These are phyloP conservation scores for Sebastes variabilis DNA, from an alignment of 2,797 vertebrate genomes.

Conservation along the genomic window DNA sequence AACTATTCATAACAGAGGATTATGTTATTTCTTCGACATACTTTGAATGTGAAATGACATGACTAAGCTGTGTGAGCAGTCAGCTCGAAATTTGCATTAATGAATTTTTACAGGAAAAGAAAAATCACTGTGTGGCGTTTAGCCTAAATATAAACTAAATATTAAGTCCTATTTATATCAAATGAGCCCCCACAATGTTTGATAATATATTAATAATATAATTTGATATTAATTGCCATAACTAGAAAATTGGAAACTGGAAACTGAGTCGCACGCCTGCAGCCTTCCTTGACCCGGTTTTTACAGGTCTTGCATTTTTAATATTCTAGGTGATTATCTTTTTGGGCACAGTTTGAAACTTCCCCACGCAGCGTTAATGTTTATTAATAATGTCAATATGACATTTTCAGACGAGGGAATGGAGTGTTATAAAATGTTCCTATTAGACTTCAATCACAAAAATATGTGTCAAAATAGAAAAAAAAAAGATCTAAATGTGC, in stretches of 20 bases:
- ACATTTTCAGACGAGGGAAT: background rate
- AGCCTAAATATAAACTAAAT: too few species aligned
- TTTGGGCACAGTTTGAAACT: background rate
- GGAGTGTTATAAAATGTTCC: background rate
- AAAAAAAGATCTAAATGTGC: background rate
- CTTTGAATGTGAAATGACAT: conserved; percentile 77
- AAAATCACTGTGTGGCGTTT: background rate
- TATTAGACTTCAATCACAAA: background rate
- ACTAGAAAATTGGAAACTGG: too few species aligned
- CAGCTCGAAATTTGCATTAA: background rate
- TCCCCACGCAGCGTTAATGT: background rate
- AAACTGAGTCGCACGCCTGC: background rate
- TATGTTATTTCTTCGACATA: conserved; percentile 30
- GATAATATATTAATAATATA: too few species aligned
- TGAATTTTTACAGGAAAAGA: background rate
- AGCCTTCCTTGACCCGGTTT: background rate
- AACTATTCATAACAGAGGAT: background rate
- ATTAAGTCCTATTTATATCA: background rate
- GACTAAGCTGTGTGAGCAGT: conserved; percentile 3
- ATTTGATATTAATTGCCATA: background rate
- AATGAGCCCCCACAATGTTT: background rate
- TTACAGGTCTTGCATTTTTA: background rate
- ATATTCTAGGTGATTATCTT: background rate
- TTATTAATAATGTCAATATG: background rate
- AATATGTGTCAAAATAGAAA: background rate